Evolutionary conservation across 2,113 vertebrate species (phyloP).

Genomic region (Phycodurus eques): DNA sequence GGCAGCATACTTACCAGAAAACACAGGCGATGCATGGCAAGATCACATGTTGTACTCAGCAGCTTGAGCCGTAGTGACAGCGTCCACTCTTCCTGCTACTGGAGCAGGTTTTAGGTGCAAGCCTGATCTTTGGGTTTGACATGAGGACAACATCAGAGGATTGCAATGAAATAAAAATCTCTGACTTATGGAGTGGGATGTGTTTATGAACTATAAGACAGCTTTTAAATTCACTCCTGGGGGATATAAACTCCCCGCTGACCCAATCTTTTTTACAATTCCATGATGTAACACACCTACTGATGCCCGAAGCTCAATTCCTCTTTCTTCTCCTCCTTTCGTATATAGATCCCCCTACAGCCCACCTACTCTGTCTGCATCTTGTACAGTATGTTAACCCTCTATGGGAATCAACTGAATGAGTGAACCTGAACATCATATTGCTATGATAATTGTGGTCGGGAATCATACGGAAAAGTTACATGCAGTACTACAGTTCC

Average conservation of each 20-base stretch:
- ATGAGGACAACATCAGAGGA: slow-evolving; percentile 18
- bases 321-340: slow-evolving; percentile 19
- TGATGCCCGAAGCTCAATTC: slow-evolving; percentile 36
- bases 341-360: slow-evolving; percentile 18
- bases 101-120: slow-evolving; percentile 14
- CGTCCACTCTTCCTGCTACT: not conserved
- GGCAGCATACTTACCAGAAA: slow-evolving; percentile 13
- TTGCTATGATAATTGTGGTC: not conserved
- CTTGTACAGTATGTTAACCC: slow-evolving; percentile 9
- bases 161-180: slow-evolving; percentile 28
- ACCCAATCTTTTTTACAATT: slow-evolving; percentile 40
- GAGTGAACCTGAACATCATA: slow-evolving; percentile 29
- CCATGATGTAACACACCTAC: slow-evolving; percentile 46
- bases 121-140: slow-evolving; percentile 21
- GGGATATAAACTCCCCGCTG: slow-evolving; percentile 48
- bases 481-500: not conserved
- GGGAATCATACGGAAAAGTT: not conserved
- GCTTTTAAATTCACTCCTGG: slow-evolving; percentile 37
- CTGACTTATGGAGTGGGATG: slow-evolving; percentile 13
- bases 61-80: not conserved
- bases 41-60: slow-evolving; percentile 7
- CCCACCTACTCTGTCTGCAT: slow-evolving; percentile 36
- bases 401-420: slow-evolving; percentile 40
- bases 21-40: not conserved
- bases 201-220: slow-evolving; percentile 28